Conservation (phyloP, 2,797 vertebrate species). For the Betta splendens region DNA sequence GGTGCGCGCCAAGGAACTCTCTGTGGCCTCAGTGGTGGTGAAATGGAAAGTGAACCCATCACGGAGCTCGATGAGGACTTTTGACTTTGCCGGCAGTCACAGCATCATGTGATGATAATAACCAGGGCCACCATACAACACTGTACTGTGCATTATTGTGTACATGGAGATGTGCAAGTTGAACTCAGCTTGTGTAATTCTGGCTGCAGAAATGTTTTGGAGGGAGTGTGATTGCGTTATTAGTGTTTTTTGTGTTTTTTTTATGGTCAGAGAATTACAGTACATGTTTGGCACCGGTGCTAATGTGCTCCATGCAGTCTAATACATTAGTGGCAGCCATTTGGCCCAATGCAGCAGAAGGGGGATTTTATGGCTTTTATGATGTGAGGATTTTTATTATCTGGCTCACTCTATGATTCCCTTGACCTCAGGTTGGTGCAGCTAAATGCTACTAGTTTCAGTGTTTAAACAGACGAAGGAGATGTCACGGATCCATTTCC, state of each 20-base stretch:
- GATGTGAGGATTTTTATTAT: conserved; percentile 77
- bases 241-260: no score
- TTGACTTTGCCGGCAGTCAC: no score
- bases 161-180: conserved; percentile 31
- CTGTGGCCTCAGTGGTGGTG: no score
- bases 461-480: conserved; percentile 56
- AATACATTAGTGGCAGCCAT: conserved; percentile 68
- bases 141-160: conserved; percentile 14
- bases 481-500: conserved; percentile 52
- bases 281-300: conserved; percentile 55
- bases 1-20: no score
- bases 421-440: conserved; percentile 62
- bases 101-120: no score
- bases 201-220: conserved; percentile 28
- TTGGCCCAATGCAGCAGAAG: conserved; percentile 63
- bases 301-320: conserved; percentile 66
- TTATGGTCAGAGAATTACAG: conserved; percentile 60
- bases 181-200: conserved; percentile 43
- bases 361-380: conserved; percentile 76
- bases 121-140: no score
- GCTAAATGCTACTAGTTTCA: conserved; percentile 57
- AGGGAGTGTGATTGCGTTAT: conserved; percentile 46
- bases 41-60: no score
- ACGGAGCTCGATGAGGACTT: no score
- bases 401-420: conserved; percentile 68